Conservation (phyloP, 2,797 vertebrate species). For the Morelia viridis region DNA sequence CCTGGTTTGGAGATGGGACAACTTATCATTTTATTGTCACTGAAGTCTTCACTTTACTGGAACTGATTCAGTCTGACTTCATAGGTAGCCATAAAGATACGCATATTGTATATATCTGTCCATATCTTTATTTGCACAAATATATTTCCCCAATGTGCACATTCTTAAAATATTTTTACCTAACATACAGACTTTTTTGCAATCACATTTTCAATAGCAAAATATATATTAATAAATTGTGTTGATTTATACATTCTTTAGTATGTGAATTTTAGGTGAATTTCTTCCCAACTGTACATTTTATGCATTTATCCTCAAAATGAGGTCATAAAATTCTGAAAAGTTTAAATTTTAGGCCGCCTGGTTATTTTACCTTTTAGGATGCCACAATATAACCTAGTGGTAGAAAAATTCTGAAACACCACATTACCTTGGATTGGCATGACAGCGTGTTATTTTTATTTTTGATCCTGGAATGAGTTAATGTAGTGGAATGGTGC, state of each 20-base stretch:
- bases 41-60: not conserved
- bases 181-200: not conserved
- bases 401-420: not conserved
- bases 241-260: not conserved
- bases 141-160: not conserved
- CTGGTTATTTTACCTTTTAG: not conserved
- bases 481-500: not conserved
- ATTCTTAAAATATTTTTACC: not conserved
- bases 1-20: not conserved
- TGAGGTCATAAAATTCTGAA: not conserved
- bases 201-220: not conserved
- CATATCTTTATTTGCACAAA: not conserved
- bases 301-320: not conserved
- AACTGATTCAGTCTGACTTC: not conserved
- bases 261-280: not conserved
- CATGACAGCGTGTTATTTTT: not conserved
- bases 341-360: not conserved
- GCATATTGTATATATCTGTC: not conserved
- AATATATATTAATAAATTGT: not conserved
- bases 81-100: not conserved
- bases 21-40: not conserved
- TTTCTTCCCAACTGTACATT: not conserved
- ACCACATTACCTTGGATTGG: not conserved
- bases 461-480: slow-evolving; percentile 11
- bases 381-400: not conserved